These are phyloP conservation scores for Drosophila kambysellisi DNA, from an alignment of 2,888 invertebrate species.

Conservation along the genomic window DNA sequence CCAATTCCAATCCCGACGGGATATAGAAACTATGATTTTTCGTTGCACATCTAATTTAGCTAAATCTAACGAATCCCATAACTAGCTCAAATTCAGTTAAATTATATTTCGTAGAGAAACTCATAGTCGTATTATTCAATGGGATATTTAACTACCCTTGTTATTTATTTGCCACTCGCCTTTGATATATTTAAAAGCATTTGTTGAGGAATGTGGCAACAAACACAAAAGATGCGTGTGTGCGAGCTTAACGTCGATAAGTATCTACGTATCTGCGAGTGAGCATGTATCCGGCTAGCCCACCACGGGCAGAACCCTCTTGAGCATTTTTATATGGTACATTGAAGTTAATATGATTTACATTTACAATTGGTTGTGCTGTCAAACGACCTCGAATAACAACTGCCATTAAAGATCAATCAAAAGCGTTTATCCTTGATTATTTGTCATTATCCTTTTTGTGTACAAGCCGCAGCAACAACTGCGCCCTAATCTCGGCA, in stretches of 20 bases:
- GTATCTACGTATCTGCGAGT: constrained; percentile 21
- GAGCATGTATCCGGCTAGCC: constrained; percentile 9
- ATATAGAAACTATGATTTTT: too few relatives aligned
- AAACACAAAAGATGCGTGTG: constrained; percentile 33
- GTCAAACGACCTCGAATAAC: constrained; percentile 63
- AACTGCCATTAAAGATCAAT: constrained; percentile 83
- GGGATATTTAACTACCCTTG: constrained; percentile 3
- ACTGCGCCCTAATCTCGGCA: constrained; percentile 66
- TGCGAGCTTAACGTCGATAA: constrained; percentile 42
- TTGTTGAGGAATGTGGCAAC: constrained; percentile 60
- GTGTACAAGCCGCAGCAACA: constrained; percentile 63
- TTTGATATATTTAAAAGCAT: constrained; percentile 78
- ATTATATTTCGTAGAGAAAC: constrained; percentile 22
- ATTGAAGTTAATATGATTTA: constrained; percentile 80
- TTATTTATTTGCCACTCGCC: constrained; percentile 61
- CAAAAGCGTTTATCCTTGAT: constrained; percentile 84
- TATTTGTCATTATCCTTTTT: constrained; percentile 83
- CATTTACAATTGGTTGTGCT: constrained; percentile 74
- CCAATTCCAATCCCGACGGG: not conserved
- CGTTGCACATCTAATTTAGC: not conserved
- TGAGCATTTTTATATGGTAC: constrained; percentile 62
- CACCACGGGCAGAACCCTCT: not conserved
- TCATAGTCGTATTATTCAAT: constrained; percentile 4
- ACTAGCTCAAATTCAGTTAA: not conserved
- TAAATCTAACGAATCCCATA: not conserved